Percentiles rank a stretch among this genome's conserved stretches.
These are phyloP conservation scores for Mesopsocus fuscifrons DNA, from an alignment of 2,888 invertebrate genomes.

Conservation along the genomic window DNA sequence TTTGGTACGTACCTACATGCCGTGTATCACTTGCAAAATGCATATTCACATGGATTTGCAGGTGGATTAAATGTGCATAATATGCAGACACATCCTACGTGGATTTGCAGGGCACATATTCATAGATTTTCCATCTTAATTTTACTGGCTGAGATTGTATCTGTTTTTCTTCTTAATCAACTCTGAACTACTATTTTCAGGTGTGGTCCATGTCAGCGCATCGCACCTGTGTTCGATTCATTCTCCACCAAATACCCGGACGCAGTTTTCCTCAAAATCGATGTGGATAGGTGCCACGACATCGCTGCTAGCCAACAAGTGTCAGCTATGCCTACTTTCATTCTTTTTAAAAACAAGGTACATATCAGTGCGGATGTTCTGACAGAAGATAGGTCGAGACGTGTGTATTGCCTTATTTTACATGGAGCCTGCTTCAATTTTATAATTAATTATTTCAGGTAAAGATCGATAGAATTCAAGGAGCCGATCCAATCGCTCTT, in stretches of 20 bases:
- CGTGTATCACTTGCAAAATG: too few species aligned
- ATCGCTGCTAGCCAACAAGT: constrained; percentile 77
- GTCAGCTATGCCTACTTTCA: constrained; percentile 95
- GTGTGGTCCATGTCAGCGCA: constrained; percentile 93
- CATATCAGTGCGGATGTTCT: constrained; percentile 15
- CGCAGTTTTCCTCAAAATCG: constrained; percentile 84
- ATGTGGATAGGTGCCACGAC: constrained; percentile 84
- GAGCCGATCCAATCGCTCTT: constrained; percentile 63
- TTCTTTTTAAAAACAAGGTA: constrained; percentile 75
- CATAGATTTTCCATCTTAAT: background rate
- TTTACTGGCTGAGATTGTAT: constrained; percentile 4
- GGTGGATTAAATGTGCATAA: too few species aligned
- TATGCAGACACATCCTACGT: too few species aligned
- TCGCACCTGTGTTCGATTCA: constrained; percentile 83
- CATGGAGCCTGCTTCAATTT: too few species aligned
- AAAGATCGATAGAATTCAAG: constrained; percentile 72
- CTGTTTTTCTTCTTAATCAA: too few species aligned
- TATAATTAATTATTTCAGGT: constrained; percentile 29
- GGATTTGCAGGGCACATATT: constrained; percentile 11
- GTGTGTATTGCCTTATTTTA: too few species aligned
- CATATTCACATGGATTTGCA: too few species aligned
- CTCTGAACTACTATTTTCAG: constrained; percentile 38
- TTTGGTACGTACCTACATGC: too few species aligned
- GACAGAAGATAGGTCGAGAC: background rate
- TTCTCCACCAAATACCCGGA: constrained; percentile 70